Evolutionary conservation across 2,888 invertebrate genomes (phyloP), one percentile per base, ranked within the genome.

Genomic region (Drosophila eohydei): DNA sequence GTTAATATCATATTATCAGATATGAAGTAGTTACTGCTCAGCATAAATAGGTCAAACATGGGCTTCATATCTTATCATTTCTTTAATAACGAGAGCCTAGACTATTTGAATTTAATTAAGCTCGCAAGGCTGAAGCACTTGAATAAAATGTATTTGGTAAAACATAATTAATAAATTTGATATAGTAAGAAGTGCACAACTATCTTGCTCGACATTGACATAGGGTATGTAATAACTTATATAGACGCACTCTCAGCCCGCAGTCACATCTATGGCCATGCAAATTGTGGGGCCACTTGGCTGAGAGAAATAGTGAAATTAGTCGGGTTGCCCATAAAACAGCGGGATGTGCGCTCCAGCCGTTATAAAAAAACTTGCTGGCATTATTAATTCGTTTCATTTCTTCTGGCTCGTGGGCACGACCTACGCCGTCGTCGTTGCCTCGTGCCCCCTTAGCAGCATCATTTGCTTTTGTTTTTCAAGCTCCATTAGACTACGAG

Each of bases 381-480:
- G 73, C 72, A 73, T 77, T 82, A 82, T 88, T 82, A 88, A 88
- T 88, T 77, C 80, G 80, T 80, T 88, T 83, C 72, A 56, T 62
- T 83, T 69, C 65, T 50, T 61, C 14, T 69, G 59, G 57, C 55
- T 51, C 46, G 56, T 70, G 59, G 50, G 40, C 46, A 38, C 28
- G 28, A 12, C 58, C 46, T 12, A 21, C 9, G 54, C 21, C 3
- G 21, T 32, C n/a, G 41, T 1, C 57, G 36, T 11, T 12, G 44
- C 30, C 41, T 41, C 32, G 52, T 48, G 44, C 26, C 28, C 46
- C 62, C 34, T 67, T 65, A 60, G 46, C 57, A 48, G 60, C 68
- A 48, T 71, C 55, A 66, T 34, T 81, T 64, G 65, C 56, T 44
- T 69, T 78, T 70, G 73, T 70, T 76, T 71, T 61, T 83, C 54